Base-by-base conservation (phyloP, 2,113 vertebrate genomes). In the Boleophthalmus pectinirostris region DNA sequence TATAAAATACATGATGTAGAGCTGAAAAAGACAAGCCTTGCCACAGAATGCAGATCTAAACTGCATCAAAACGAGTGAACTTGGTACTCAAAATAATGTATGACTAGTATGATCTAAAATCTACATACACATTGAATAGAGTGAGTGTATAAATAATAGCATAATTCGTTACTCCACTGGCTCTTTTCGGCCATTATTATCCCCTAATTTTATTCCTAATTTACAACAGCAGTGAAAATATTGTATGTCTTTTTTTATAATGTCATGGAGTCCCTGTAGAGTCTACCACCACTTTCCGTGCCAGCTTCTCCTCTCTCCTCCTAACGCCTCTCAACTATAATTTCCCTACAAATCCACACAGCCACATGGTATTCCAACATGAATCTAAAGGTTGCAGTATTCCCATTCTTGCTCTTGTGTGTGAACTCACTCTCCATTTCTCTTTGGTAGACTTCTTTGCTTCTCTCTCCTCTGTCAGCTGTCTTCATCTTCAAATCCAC, bases 401-500 rank as follows among this genome's bases (percentile, higher is more conserved):
- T 23, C 63, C 73, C 38, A 64, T 63, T 3, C 49, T 68, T 21
- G 38, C 43, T 68, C 69, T 72, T 29, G 29, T 63, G 8, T 77
- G 12, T 56, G 46, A 84, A 80, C 35, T 29, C 47, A 18, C 46
- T 46, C 23, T 56, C 53, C 25, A 35, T 74, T 14, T 69, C 14
- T 61, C 21, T 23, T n/a, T 60, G 57, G 74, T 33, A 20, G 0
- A 53, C 29, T n/a, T 61, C 70, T 56, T 33, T 60, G 14, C 45
- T 29, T 33, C 43, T 61, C 21, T 58, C 20, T 64, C 20, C 54
- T 67, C 25, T 58, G 3, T 75, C 70, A 0, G 5, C 2, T 43
- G 29, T 82, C 72, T 78, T 68, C 72, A 82, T 81, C 64, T 24
- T 2, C 65, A 80, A 70, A 67, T 68, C 64, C 81, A 38, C 60